These are phyloP conservation scores for Camarhynchus parvulus DNA, from an alignment of 2,113 vertebrate species.

Conservation along the genomic window DNA sequence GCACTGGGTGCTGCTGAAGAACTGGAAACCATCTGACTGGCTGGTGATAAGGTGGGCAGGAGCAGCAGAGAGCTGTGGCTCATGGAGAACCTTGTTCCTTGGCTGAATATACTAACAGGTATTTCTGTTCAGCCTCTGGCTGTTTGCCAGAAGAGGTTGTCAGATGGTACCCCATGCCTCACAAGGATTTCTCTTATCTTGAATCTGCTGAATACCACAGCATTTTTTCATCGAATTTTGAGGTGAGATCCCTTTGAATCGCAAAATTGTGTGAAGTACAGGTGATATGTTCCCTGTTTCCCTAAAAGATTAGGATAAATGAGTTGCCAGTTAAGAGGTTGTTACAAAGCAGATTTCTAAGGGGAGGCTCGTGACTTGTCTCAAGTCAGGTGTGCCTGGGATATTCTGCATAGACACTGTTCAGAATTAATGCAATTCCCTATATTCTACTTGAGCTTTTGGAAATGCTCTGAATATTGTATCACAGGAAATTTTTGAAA, in stretches of 20 bases:
- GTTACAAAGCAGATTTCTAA: not conserved
- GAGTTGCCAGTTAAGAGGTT: not conserved
- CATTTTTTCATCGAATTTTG: not conserved
- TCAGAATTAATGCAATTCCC: not conserved
- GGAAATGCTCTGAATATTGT: not conserved
- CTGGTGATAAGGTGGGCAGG: not conserved
- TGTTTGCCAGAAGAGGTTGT: fast-evolving
- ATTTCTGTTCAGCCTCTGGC: not conserved
- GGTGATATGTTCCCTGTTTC: not conserved
- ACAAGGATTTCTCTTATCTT: not conserved
- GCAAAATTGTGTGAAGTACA: not conserved
- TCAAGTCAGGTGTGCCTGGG: not conserved
- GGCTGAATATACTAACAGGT: not conserved
- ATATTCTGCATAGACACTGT: fast-evolving
- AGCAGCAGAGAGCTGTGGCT: not conserved
- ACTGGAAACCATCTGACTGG: fast-evolving
- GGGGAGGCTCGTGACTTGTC: not conserved
- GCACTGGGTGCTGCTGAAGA: not conserved
- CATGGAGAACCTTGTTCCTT: not conserved
- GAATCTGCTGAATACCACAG: not conserved
- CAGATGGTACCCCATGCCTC: fast-evolving
- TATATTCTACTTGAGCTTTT: not conserved
- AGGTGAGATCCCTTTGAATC: not conserved
- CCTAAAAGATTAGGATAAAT: not conserved
- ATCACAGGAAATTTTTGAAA: not conserved